Percentiles rank a stretch among this genome's conserved stretches.
These are phyloP conservation scores for Halcyon badia DNA, from an alignment of 2,797 vertebrate genomes.

Conservation along the genomic window DNA sequence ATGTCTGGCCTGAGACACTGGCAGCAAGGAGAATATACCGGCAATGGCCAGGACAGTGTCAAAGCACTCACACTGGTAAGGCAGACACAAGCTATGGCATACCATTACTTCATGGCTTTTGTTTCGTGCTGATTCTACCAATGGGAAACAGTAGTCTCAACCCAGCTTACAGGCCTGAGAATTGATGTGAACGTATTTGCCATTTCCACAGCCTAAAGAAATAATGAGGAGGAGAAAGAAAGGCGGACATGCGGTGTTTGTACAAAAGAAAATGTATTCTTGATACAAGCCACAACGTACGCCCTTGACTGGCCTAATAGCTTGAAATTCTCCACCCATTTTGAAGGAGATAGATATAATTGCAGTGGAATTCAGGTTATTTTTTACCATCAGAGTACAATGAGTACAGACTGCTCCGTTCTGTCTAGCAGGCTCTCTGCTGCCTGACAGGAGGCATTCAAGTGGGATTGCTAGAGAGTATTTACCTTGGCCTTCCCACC, in stretches of 20 bases:
- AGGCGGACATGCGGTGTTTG: neutral
- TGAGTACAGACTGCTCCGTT: constrained; percentile 28
- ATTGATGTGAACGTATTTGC: constrained; percentile 88
- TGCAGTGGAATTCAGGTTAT: constrained; percentile 16
- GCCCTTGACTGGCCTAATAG: constrained; percentile 21
- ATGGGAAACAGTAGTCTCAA: constrained; percentile 81
- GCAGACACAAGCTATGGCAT: constrained; percentile 80
- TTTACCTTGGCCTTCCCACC: constrained; percentile 28
- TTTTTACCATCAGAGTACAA: constrained; percentile 19
- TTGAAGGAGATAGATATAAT: neutral
- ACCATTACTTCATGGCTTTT: constrained; percentile 81
- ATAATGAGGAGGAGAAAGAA: constrained; percentile 19
- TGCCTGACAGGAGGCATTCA: neutral
- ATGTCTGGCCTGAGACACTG: neutral
- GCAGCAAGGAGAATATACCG: constrained; percentile 37
- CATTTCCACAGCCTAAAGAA: constrained; percentile 84
- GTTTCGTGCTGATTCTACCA: constrained; percentile 83
- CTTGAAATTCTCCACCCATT: neutral
- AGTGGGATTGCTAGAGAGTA: constrained; percentile 10
- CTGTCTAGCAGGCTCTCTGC: constrained; percentile 33
- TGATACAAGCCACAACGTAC: neutral
- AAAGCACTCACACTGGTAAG: constrained; percentile 81
- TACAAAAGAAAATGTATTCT: neutral
- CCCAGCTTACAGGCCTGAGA: constrained; percentile 83
- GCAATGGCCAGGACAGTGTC: constrained; percentile 81